Evolutionary conservation across 1,140 invertebrate genomes (phyloP).

Genomic region (Littorina saxatilis): DNA sequence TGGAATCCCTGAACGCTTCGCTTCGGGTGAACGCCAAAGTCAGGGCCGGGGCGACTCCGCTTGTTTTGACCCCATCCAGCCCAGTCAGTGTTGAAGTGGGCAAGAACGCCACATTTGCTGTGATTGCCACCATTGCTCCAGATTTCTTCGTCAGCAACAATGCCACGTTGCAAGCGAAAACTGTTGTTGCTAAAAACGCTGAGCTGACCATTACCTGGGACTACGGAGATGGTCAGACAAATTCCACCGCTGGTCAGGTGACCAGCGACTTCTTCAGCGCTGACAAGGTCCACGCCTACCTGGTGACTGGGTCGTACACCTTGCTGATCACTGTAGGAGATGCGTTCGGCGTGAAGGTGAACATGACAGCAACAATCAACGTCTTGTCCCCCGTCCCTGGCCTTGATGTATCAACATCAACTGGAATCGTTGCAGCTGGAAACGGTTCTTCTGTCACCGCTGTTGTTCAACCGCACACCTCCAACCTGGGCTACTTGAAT

Average conservation of each 20-base stretch:
- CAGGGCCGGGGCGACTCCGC: conserved; percentile 18
- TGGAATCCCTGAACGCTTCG: conserved; percentile 3
- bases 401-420: background rate
- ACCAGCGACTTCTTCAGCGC: background rate
- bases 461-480: background rate
- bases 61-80: background rate
- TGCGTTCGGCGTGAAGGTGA: conserved; percentile 34
- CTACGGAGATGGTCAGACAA: conserved; percentile 35
- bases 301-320: conserved; percentile 37
- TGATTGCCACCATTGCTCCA: background rate
- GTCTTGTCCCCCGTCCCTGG: background rate
- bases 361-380: background rate
- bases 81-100: background rate
- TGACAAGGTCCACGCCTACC: conserved; percentile 30
- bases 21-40: conserved; percentile 28
- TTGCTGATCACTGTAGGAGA: conserved; percentile 24
- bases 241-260: background rate
- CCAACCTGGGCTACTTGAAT: conserved; percentile 31
- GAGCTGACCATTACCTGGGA: conserved; percentile 45
- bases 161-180: no score
- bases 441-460: conserved; percentile 5
- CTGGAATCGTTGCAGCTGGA: background rate
- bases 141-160: no score
- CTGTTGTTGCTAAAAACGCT: conserved; percentile 24
- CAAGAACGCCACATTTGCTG: background rate